Evolutionary conservation across 2,113 vertebrate genomes (phyloP), one percentile per base, ranked within the genome.

Genomic region (Trematomus loennbergii): DNA sequence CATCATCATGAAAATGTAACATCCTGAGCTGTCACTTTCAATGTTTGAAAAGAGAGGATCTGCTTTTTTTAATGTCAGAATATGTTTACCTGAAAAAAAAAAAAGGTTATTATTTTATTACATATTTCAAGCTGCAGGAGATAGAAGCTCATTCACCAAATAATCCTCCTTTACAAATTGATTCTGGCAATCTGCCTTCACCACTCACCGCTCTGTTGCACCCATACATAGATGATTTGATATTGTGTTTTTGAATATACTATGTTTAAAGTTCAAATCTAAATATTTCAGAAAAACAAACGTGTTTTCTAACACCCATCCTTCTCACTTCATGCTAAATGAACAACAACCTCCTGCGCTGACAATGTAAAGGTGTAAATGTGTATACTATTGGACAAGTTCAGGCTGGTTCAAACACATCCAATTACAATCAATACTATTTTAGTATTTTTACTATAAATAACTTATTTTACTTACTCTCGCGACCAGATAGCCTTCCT

Each of bases 1-100:
- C 16, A 18, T 68, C 57, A 49, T 36, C 22, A 68, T 68, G 50
- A 52, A 46, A 57, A 65, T 61, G 55, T 49, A 66, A 70, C 61
- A 52, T 79, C 70, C 65, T 10, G 25, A 64, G 52, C 50, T 60
- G 59, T 65, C 65, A 43, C 20, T 50, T 43, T 57, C 53, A 4
- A 63, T 29, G 0, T 36, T n/a, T 33, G 63, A 46, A 52, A 46
- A 52, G 16, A 43, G 65, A 36, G 20, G n/a, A n/a, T 15, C 13
- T 1, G 13, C 0, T 15, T 12, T 11, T 57, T 58, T 43, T 20
- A 49, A 12, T 54, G 12, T 9, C 22, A 6, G 12, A 8, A 29
- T 45, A 1, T 10, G 29, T 64, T 53, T 29, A 13, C 15, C 25
- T 13, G 20, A 55, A 5, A 69, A 29, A 29, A 29, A 59, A 69